Percentiles rank a stretch among this genome's conserved stretches.
Evolutionary conservation across 2,797 vertebrate genomes (phyloP).

Genomic region (Pseudomugil tenellus): DNA sequence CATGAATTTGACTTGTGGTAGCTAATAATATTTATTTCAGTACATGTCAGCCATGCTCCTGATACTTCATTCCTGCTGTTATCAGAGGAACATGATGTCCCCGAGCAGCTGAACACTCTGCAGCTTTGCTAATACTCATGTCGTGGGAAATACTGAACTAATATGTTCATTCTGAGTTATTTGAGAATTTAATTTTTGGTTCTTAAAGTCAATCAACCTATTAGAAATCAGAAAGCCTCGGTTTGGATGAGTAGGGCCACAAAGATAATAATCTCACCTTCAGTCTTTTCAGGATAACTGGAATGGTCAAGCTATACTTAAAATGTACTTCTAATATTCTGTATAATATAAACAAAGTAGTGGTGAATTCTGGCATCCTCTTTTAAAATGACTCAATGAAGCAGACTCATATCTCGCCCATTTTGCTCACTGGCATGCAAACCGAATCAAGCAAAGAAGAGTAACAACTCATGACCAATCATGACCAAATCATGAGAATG

Average conservation of each 20-base stretch:
- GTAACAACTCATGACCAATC: conserved; percentile 38
- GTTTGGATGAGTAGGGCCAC: neutral
- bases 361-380: neutral
- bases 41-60: conserved; percentile 41
- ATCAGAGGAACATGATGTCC: conserved; percentile 18
- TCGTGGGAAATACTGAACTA: conserved; percentile 57
- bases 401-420: conserved; percentile 57
- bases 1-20: conserved; percentile 41
- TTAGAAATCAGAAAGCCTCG: neutral
- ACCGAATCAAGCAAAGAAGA: conserved; percentile 76
- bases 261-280: neutral
- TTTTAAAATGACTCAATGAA: conserved; percentile 55
- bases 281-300: neutral
- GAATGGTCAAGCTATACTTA: neutral
- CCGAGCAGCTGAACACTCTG: conserved; percentile 11
- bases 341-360: neutral
- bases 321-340: conserved; percentile 2
- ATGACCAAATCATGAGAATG: conserved; percentile 2
- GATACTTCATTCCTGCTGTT: conserved; percentile 27
- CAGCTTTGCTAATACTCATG: conserved; percentile 29
- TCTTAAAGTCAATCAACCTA: neutral
- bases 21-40: conserved; percentile 45
- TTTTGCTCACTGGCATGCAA: conserved; percentile 52
- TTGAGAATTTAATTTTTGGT: neutral
- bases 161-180: neutral